Conservation (phyloP, 2,888 invertebrate genomes). For the Ommatoiulus sabulosus region DNA sequence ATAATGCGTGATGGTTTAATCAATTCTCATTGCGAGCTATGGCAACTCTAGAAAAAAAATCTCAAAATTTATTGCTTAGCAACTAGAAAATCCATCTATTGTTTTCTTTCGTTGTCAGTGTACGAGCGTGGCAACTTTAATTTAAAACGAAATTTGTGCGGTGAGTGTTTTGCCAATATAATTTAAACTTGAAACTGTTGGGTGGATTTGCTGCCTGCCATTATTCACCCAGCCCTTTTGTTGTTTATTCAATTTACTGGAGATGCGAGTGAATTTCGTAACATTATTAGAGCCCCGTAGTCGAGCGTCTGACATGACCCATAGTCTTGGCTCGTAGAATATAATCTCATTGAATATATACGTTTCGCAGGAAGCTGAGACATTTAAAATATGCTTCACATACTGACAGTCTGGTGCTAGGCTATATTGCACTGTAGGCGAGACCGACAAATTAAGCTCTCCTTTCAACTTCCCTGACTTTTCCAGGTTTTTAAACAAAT, state of each 20-base stretch:
- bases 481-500: too few species aligned
- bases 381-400: background rate
- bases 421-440: too few species aligned
- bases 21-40: background rate
- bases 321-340: background rate
- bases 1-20: slow-evolving; percentile 11
- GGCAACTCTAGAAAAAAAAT: background rate
- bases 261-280: slow-evolving; percentile 36
- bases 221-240: slow-evolving; percentile 45
- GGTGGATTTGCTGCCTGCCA: background rate
- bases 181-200: slow-evolving; percentile 32
- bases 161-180: slow-evolving; percentile 48
- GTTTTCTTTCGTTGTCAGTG: slow-evolving; percentile 13
- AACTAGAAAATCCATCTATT: slow-evolving; percentile 37
- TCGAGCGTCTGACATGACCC: slow-evolving; percentile 39
- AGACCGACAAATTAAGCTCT: too few species aligned
- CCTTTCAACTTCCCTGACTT: too few species aligned
- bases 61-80: background rate
- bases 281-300: slow-evolving; percentile 25
- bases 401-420: background rate
- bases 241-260: slow-evolving; percentile 38
- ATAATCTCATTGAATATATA: slow-evolving; percentile 39
- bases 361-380: background rate
- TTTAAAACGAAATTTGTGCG: slow-evolving; percentile 48
- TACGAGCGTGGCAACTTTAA: slow-evolving; percentile 19